Evolutionary conservation across 2,888 invertebrate species (phyloP).

Genomic region (Phengaris alcon): DNA sequence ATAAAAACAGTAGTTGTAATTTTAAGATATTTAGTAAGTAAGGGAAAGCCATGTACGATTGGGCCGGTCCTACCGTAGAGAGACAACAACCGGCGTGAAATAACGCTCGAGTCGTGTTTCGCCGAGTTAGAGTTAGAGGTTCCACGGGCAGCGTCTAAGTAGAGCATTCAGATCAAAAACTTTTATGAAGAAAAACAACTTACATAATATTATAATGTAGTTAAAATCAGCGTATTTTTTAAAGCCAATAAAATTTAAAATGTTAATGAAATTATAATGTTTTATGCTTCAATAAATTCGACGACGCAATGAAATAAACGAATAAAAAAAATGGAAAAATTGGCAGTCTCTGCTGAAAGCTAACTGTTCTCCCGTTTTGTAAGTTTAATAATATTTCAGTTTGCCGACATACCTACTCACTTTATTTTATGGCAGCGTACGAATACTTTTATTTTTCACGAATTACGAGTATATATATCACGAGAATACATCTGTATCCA

Average conservation of each 20-base stretch:
- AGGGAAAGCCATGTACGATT: no score
- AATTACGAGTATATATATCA: no score
- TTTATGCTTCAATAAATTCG: conserved; percentile 33
- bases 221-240: neutral
- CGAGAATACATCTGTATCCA: neutral
- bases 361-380: conserved; percentile 61
- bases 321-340: conserved; percentile 43
- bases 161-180: no score
- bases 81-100: neutral
- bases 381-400: conserved; percentile 73
- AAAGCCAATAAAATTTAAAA: conserved; percentile 12
- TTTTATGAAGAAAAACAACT: neutral
- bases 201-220: neutral
- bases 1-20: no score
- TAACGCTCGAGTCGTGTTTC: neutral
- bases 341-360: conserved; percentile 44
- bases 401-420: conserved; percentile 51
- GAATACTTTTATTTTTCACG: conserved; percentile 48
- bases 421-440: conserved; percentile 59
- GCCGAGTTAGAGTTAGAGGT: neutral
- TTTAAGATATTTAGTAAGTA: no score
- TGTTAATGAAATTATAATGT: conserved; percentile 11
- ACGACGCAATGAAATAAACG: conserved; percentile 33
- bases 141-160: neutral
- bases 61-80: no score